These are phyloP conservation scores for Xenus cinereus DNA, from an alignment of 2,113 vertebrate genomes.

Conservation along the genomic window DNA sequence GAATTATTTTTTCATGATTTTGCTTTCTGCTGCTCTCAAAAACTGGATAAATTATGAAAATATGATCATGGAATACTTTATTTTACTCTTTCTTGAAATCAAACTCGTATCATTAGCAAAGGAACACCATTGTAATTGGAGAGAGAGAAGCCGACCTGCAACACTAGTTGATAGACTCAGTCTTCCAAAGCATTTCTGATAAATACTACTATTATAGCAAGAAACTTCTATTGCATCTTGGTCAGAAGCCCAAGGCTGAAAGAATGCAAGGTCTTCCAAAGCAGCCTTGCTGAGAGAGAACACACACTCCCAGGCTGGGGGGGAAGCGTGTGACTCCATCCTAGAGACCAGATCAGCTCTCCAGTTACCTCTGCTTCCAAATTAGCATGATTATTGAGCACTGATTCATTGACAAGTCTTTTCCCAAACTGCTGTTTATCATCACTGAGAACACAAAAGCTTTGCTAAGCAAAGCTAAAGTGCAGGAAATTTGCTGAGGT, in stretches of 20 bases:
- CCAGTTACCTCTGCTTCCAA: neutral
- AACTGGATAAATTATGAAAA: neutral
- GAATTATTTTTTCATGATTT: neutral
- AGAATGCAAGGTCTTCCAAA: neutral
- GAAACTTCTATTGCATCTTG: neutral
- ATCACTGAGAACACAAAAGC: neutral
- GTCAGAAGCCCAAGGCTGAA: neutral
- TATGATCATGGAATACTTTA: neutral
- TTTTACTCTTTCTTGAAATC: neutral
- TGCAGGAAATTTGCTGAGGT: conserved; percentile 27
- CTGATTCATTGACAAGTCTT: conserved; percentile 3
- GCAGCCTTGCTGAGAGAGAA: neutral
- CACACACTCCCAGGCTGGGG: fast-evolving
- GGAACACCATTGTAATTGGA: neutral
- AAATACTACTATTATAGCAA: neutral
- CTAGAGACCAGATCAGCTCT: neutral
- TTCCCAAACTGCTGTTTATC: conserved; percentile 31
- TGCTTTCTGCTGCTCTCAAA: neutral
- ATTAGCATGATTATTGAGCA: neutral
- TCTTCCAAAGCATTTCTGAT: neutral
- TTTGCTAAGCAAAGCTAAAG: neutral
- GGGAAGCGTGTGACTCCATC: neutral
- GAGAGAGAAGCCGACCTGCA: neutral
- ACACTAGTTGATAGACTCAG: neutral
- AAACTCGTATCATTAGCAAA: neutral